Percentiles rank a stretch among this genome's conserved stretches.
Evolutionary conservation across 2,113 vertebrate genomes (phyloP).

Genomic region (Pogonocichla stellata): DNA sequence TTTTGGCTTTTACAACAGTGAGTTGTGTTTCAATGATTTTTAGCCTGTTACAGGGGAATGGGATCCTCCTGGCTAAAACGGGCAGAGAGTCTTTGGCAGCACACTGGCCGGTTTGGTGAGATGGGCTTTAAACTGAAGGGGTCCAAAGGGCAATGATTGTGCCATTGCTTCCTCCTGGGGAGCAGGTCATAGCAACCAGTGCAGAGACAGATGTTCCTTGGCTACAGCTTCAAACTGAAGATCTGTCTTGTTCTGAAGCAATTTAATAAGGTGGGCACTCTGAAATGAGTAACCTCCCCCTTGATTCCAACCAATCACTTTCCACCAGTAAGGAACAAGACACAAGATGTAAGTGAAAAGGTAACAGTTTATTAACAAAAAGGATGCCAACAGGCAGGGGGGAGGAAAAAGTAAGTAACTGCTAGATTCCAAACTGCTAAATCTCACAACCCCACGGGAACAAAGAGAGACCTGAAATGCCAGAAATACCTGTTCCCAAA

Average conservation of each 20-base stretch:
- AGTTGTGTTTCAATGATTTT: not conserved
- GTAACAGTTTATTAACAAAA: not conserved
- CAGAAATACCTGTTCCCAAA: accelerated
- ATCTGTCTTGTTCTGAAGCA: not conserved
- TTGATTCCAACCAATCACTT: not conserved
- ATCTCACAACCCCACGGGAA: accelerated
- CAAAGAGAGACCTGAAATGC: not conserved
- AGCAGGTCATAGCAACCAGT: not conserved
- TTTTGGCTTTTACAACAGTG: not conserved
- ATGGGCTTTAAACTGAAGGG: not conserved
- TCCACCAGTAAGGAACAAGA: not conserved
- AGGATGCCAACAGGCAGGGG: not conserved
- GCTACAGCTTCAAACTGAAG: not conserved
- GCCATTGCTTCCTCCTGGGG: not conserved
- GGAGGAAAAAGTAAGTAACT: not conserved
- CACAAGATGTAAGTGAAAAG: not conserved
- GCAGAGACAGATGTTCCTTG: not conserved
- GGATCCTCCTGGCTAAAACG: not conserved
- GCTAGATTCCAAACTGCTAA: not conserved
- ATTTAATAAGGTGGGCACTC: not conserved
- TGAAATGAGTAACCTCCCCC: not conserved
- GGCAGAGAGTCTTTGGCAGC: not conserved
- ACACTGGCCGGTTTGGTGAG: accelerated
- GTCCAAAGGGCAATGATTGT: accelerated
- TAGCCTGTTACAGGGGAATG: not conserved